A percentile compares a stretch with the other conserved stretches of the same genome.
Conservation (phyloP, 2,797 vertebrate species). For the Artibeus jamaicensis region DNA sequence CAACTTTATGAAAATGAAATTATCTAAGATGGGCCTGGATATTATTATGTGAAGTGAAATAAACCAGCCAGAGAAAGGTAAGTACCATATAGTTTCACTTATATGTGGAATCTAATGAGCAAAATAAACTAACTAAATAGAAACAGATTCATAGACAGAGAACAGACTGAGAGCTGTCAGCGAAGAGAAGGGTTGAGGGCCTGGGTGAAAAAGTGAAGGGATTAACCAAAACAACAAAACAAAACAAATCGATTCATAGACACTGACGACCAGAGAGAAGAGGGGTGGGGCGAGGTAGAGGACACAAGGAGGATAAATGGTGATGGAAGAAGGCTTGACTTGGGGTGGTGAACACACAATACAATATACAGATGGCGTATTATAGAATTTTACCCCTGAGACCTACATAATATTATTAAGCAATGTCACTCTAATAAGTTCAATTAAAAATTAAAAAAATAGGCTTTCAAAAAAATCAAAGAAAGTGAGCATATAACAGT, state of each 20-base stretch:
- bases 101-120: neutral
- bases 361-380: neutral
- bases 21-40: neutral
- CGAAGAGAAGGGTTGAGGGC: no score
- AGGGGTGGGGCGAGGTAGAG: neutral
- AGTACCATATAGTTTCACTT: neutral
- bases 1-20: neutral
- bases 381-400: no score
- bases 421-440: neutral
- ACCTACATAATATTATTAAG: neutral
- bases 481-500: neutral
- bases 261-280: neutral
- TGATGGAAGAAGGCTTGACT: neutral
- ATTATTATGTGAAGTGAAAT: neutral
- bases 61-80: neutral
- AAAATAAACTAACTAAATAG: neutral
- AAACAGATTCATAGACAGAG: neutral
- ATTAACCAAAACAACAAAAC: neutral
- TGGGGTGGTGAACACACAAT: neutral
- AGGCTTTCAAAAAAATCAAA: neutral
- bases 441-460: neutral
- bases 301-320: no score
- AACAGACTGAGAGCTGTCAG: neutral
- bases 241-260: neutral
- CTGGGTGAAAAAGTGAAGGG: neutral